Conservation (phyloP, 2,797 vertebrate species). For the Numenius phaeopus region DNA sequence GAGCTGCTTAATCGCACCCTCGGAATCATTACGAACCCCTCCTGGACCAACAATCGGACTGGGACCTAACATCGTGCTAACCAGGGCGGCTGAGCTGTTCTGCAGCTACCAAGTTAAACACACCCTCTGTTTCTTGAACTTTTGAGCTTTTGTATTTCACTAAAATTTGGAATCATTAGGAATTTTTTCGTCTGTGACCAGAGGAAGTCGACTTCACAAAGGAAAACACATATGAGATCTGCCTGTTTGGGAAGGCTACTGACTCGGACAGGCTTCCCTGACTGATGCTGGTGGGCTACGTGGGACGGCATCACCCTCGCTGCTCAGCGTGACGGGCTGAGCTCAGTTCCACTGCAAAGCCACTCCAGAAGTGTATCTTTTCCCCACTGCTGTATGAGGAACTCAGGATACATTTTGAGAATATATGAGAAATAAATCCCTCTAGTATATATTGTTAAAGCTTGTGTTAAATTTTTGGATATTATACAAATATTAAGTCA, state of each 20-base stretch:
- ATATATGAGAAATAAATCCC: not conserved
- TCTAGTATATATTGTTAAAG: not conserved
- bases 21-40: no score
- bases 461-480: not conserved
- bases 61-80: not conserved
- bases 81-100: not conserved
- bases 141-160: not conserved
- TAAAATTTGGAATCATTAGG: not conserved
- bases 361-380: not conserved
- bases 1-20: not conserved
- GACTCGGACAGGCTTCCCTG: not conserved
- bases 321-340: not conserved
- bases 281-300: rapidly evolving
- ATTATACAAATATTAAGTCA: not conserved
- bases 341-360: not conserved
- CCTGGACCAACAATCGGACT: no score
- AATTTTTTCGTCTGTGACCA: not conserved
- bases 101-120: not conserved
- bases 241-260: not conserved
- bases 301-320: not conserved
- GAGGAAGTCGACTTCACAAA: not conserved
- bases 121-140: not conserved
- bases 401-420: not conserved
- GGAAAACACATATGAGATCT: not conserved
- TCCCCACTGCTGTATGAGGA: not conserved